Conservation (phyloP, 2,888 invertebrate species). For the Caenorhabditis uteleia region DNA sequence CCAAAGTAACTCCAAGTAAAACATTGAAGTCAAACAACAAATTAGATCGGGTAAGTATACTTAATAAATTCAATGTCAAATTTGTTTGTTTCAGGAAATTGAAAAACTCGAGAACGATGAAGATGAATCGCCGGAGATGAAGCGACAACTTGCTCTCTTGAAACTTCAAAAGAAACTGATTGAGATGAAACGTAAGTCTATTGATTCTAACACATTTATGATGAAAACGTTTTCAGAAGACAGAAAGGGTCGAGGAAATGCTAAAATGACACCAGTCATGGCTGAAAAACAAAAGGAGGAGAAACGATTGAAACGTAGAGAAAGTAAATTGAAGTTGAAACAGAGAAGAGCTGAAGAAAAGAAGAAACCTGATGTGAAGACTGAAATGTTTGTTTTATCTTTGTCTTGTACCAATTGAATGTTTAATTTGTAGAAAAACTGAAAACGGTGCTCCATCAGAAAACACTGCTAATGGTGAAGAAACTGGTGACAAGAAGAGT, state of each 20-base stretch:
- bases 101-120: conserved; percentile 43
- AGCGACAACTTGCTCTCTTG: conserved; percentile 44
- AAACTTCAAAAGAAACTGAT: conserved; percentile 51
- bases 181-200: conserved; percentile 38
- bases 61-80: conserved; percentile 4
- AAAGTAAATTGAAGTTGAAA: conserved; percentile 55
- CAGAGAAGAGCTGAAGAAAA: conserved; percentile 47
- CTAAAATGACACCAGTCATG: conserved; percentile 26
- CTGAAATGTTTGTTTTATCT: neutral
- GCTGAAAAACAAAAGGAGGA: conserved; percentile 30
- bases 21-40: conserved; percentile 29
- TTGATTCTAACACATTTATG: neutral
- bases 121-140: conserved; percentile 43
- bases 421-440: too few relatives aligned
- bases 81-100: conserved; percentile 37
- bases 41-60: too few relatives aligned
- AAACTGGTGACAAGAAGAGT: neutral
- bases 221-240: conserved; percentile 4
- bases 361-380: conserved; percentile 14
- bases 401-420: too few relatives aligned
- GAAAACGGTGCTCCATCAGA: too few relatives aligned
- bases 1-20: conserved; percentile 3
- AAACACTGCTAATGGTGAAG: too few relatives aligned
- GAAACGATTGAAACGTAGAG: conserved; percentile 47
- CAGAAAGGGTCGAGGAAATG: conserved; percentile 3